Base-by-base conservation (phyloP, 2,113 vertebrate species). In the Leucopternis melanops region DNA sequence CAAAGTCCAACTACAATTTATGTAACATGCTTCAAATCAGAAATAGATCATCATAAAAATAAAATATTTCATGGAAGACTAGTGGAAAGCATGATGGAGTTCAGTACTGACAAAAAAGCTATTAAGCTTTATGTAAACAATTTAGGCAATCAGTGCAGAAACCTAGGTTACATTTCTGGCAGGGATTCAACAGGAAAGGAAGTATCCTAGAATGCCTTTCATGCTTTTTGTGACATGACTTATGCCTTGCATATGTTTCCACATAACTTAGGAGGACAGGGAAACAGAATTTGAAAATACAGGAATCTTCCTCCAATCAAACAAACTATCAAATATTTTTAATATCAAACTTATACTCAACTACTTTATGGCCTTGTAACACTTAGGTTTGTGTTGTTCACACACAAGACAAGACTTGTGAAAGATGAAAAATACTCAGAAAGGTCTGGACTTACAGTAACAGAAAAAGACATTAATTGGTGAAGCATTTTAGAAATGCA, bases 61-160 rank as follows among this genome's bases (percentile, higher is more conserved):
- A 59, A 17, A 84, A 5, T 95, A 94, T 89, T 96, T 94, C 67
- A 78, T n/a, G 47, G 82, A 96, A 66, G 13, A 67, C 31, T 36
- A 72, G 31, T 77, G 31, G 42, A 94, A 96, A 95, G 47, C 70
- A n/a, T 63, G 27, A 81, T 92, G 52, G 52, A 97, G 31, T 79
- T 95, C 55, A 80, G 69, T 45, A 86, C 58, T 69, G 26, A 92
- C 27, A 96, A 70, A 63, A 93, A 38, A 47, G 32, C 23, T 90
- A 47, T 80, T 57, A 81, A 81, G 40, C 34, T 70, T 97, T 95
- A 90, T 59, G 36, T 61, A 95, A 98, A 94, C 45, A 75, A 86
- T 88, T 94, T 79, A 81, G 82, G 73, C 89, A 88, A 97, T 79
- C 70, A 63, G 57, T 83, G 34, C 77, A 90, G 89, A 96, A 97